Evolutionary conservation across 2,797 vertebrate species (phyloP).

Genomic region (Trichosurus vulpecula): DNA sequence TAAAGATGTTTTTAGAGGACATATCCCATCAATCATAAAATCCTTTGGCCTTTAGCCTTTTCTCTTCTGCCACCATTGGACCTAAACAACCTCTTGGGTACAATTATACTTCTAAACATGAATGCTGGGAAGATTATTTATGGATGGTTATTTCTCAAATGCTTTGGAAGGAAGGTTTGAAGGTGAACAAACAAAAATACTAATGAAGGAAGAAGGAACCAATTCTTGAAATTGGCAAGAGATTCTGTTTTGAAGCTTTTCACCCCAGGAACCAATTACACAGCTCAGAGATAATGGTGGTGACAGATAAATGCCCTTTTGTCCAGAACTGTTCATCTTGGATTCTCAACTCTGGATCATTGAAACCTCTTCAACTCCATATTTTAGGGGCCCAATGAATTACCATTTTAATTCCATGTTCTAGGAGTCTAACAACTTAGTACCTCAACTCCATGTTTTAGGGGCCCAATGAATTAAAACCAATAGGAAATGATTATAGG

Average conservation of each 20-base stretch:
- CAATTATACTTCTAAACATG: background rate
- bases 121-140: background rate
- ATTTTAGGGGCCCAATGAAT: background rate
- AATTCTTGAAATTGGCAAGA: background rate
- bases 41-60: background rate
- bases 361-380: background rate
- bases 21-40: background rate
- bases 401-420: too few species aligned
- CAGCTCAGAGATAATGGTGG: background rate
- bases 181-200: background rate
- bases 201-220: background rate
- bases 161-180: background rate
- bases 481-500: background rate
- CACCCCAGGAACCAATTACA: background rate
- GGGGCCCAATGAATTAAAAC: background rate
- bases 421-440: too few species aligned
- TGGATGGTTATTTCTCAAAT: background rate
- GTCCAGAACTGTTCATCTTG: background rate
- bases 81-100: background rate
- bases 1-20: background rate
- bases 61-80: background rate
- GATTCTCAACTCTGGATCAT: background rate
- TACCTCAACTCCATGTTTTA: too few species aligned
- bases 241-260: background rate
- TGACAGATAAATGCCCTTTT: background rate